Conservation (phyloP, 2,888 invertebrate genomes). For the Vandiemenella viatica region DNA sequence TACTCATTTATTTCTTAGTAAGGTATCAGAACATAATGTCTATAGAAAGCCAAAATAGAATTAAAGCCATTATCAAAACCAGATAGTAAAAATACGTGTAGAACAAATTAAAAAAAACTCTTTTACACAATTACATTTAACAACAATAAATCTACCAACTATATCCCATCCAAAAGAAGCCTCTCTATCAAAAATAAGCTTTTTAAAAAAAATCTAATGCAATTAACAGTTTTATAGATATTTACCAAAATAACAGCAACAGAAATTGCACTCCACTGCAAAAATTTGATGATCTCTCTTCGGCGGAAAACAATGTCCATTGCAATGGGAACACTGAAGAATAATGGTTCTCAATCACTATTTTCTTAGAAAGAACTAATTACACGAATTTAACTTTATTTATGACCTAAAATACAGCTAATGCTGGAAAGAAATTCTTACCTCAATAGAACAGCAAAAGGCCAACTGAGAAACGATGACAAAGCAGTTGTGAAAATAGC, state of each 20-base stretch:
- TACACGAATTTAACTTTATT: neutral
- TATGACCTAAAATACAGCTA: neutral
- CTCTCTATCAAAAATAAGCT: no score
- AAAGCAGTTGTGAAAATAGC: slow-evolving; percentile 74
- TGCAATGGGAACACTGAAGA: slow-evolving; percentile 63
- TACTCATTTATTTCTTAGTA: no score
- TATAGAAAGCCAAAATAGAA: no score
- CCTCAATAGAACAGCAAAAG: slow-evolving; percentile 90
- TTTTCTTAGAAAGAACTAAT: neutral
- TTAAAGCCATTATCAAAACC: no score
- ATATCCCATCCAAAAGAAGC: no score
- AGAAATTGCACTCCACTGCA: slow-evolving; percentile 62
- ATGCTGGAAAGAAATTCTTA: slow-evolving; percentile 19
- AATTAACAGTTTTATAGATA: no score
- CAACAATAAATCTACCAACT: no score
- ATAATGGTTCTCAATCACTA: neutral
- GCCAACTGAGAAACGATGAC: slow-evolving; percentile 80
- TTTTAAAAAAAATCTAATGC: no score
- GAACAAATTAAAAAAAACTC: no score
- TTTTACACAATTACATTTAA: no score
- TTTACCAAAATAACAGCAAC: slow-evolving; percentile 48
- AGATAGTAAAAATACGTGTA: no score
- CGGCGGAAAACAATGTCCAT: slow-evolving; percentile 62
- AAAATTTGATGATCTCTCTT: slow-evolving; percentile 48
- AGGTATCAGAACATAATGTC: no score